These are phyloP conservation scores for Chironomus tentans DNA, from an alignment of 2,888 invertebrate species.

Conservation along the genomic window DNA sequence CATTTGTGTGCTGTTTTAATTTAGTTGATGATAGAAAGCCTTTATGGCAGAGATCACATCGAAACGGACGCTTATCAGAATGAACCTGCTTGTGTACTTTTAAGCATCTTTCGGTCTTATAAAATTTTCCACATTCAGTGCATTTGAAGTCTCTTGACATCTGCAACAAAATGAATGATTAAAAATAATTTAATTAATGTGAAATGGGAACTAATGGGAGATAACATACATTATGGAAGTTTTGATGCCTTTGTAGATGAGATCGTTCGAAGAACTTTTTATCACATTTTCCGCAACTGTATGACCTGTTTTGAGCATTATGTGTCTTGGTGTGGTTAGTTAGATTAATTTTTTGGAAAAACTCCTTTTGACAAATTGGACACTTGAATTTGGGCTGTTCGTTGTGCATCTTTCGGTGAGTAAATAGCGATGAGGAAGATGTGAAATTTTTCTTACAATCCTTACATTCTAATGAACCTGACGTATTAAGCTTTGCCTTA, in stretches of 20 bases:
- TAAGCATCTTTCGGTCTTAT: conserved; percentile 49
- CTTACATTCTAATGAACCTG: conserved; percentile 34
- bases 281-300: conserved; percentile 40
- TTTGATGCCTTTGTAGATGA: conserved; percentile 41
- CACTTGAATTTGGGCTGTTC: conserved; percentile 42
- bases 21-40: conserved; percentile 51
- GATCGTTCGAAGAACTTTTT: conserved; percentile 42
- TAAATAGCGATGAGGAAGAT: conserved; percentile 42
- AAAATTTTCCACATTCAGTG: conserved; percentile 42
- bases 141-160: conserved; percentile 41
- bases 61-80: conserved; percentile 46
- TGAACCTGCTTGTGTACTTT: conserved; percentile 50
- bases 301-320: conserved; percentile 39
- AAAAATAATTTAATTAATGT: no score
- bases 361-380: conserved; percentile 42
- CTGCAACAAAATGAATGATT: no score
- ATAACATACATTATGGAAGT: conserved; percentile 35
- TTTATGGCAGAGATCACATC: conserved; percentile 47
- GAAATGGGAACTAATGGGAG: no score
- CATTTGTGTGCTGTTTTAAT: conserved; percentile 50
- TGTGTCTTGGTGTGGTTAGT: conserved; percentile 41
- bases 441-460: conserved; percentile 42
- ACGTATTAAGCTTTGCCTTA: conserved; percentile 31
- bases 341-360: conserved; percentile 42
- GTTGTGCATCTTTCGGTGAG: conserved; percentile 42